Evolutionary conservation across 2,888 invertebrate species (phyloP), one percentile per base, ranked within the genome.

Genomic region (Seira musarum): DNA sequence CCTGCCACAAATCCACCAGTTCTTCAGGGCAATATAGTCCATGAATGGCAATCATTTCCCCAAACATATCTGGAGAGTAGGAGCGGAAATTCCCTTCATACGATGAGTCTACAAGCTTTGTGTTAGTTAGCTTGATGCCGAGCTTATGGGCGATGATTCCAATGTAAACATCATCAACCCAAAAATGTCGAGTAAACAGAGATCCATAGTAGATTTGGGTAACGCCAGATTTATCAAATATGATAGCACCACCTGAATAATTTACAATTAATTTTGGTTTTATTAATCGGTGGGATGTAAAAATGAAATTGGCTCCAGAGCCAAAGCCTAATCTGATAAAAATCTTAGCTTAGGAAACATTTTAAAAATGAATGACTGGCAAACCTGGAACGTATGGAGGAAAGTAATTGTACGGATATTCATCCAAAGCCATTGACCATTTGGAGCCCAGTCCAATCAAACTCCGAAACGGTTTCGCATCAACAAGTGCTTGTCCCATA

Each of bases 131-230:
- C 1, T 8, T 53, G 22, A 83, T 74, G 22, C 74, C 74, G 8
- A 83, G 21, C 24, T 80, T 82, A 30, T 74, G 53, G 2, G 83
- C 83, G 17, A 83, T 21, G 15, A 83, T 83, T 40, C 83, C 83
- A 10, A 83, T 19, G 65, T 71, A 83, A 0, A 83, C 82, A 21
- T 83, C 83, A 60, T 83, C 83, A 1, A 83, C 67, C 76, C 73
- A 70, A 22, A 80, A 75, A 30, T 80, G 80, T n/a, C 53, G 46
- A 0, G 70, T 71, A 19, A 78, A 82, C 6, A 78, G 57, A 0
- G 82, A 77, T 1, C 70, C 83, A 53, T 78, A 80, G 30, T 80
- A 80, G 2, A 83, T 40, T 15, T 72, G 57, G 2, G 19, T 19
- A 30, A 78, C 83, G 17, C 78, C 63, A 3, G 21, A 17, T 13